Evolutionary conservation across 1,140 invertebrate genomes (phyloP), one percentile per base, ranked within the genome.

Genomic region (Drosophila tani): DNA sequence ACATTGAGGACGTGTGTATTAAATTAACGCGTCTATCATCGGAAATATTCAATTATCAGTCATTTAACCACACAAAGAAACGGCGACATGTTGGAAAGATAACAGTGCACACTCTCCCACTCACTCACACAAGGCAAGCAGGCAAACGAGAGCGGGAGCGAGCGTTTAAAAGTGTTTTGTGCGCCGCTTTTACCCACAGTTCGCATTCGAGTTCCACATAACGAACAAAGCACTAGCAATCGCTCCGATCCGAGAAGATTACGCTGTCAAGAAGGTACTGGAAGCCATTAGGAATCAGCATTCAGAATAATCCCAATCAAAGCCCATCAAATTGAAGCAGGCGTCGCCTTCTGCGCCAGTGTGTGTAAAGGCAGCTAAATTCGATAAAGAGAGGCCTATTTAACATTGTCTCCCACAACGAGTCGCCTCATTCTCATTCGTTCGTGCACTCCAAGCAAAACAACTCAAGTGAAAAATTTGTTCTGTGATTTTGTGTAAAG

Each of bases 261-360:
- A 82, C 14, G 62, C 58, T 73, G 73, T 82, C 71, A 81, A 49
- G 56, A 90, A 90, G 79, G 75, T 90, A 90, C 81, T 88, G 79
- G 71, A 90, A 79, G 40, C 49, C 67, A 62, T 81, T 65, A 60
- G 63, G 53, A 56, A 56, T 56, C 35, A 60, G 21, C 21, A 64
- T 19, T 62, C 47, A 41, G 40, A 29, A 38, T 55, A 68, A 68
- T 55, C 64, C 67, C 67, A 68, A 70, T 68, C 64, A 60, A 76
- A 86, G 66, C 65, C 53, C 67, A 78, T 78, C 64, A 78, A 77
- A 64, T 66, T 51, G 66, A 85, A 90, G 82, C 75, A 90, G 83
- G 64, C 86, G 43, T 93, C 94, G 94, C 96, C 96, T 97, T 97
- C 96, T 97, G 95, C 95, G 94, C 96, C 96, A 97, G 96, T 96